Evolutionary conservation across 2,113 vertebrate species (phyloP).

Genomic region (Pipra filicauda): DNA sequence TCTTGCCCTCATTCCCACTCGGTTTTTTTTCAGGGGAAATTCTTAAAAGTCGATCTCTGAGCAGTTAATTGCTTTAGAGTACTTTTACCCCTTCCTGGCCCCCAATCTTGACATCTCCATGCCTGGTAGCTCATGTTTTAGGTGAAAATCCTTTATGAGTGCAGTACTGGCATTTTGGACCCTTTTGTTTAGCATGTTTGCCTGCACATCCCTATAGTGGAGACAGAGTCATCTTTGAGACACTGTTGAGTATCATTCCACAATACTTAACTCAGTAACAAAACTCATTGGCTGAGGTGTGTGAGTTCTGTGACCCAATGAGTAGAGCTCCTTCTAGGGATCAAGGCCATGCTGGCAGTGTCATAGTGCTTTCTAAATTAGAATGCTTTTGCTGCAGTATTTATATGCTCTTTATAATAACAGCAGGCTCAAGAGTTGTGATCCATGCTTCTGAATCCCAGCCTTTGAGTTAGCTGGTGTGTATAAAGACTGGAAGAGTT

Average conservation of each 20-base stretch:
- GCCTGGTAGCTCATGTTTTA: not conserved
- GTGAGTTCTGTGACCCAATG: not conserved
- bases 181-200: not conserved
- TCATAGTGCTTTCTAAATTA: not conserved
- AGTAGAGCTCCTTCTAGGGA: not conserved
- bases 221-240: not conserved
- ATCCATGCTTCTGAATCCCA: not conserved
- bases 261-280: not conserved
- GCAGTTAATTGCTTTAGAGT: not conserved
- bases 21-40: not conserved
- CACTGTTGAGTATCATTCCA: not conserved
- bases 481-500: not conserved
- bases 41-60: not conserved
- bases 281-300: not conserved
- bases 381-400: not conserved
- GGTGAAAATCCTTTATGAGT: not conserved
- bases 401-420: not conserved
- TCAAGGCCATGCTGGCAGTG: not conserved
- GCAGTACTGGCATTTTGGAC: not conserved
- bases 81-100: not conserved
- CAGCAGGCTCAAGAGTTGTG: not conserved
- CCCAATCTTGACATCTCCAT: rapidly evolving
- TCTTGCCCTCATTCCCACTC: not conserved
- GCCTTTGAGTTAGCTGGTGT: not conserved
- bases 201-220: rapidly evolving